Base-by-base conservation (phyloP, 35 echinoderm and acorn worm genomes). In the Holothuria glaberrima region DNA sequence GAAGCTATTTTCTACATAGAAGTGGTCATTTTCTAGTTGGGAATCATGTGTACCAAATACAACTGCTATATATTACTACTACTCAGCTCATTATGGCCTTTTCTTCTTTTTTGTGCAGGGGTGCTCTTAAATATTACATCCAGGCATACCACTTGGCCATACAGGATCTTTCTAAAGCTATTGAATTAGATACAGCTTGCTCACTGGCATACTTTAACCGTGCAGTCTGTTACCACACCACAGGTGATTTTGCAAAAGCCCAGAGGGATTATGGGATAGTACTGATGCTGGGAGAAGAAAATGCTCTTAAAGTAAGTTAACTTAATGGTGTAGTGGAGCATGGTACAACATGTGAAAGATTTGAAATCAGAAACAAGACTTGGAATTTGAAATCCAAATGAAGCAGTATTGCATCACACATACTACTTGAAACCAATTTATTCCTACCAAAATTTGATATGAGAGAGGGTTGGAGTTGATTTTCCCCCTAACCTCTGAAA, bases 251-350 rank as follows among this genome's bases (percentile, higher is more conserved):
- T 81, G 59, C 65, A 35, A 95, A 93, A 74, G 97, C 97, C 33
- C 88, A 92, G 68, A 95, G 97, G 70, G 97, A 99, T 75, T 99
- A 99, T 86, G 97, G 97, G 0, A 95, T 99, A 68, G 97, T 99
- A 3, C 83, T 99, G 19, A 90, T 98, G 97, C 82, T 99, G 30
- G 97, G 97, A 70, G 95, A 98, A 29, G 92, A 94, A 48, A 94
- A 98, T 65, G 80, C 93, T 13, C 86, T 98, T 14, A 98, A 98
- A 92, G 95, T 98, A 80, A 88, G 89, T 45, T 2, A 78, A 78
- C 25, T 41, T 41, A 7, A 41, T 41, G 36, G 7, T 41, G 36
- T 41, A 9, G 12, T 54, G 9, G 9, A 54, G 50, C n/a, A 54
- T 54, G 16, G 0, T 54, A 17, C 5, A 54, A 54, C n/a, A n/a